Base-by-base conservation (phyloP, 2,888 invertebrate species). In the Tenthredo scrophulariae region DNA sequence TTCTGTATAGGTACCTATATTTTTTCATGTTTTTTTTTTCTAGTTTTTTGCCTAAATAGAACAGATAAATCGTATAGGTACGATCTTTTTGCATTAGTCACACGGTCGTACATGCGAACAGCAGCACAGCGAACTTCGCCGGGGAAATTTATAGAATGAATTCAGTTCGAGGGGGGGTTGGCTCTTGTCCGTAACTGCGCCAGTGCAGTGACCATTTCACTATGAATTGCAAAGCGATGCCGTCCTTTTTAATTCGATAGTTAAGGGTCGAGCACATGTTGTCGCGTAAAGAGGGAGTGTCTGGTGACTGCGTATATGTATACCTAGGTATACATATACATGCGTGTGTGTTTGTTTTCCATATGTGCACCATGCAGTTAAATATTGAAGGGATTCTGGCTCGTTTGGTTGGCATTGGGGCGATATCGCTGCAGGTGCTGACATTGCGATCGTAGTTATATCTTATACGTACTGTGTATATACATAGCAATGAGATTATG, bases 321-420 rank as follows among this genome's bases (percentile, higher is more conserved):
- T 40, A 43, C 6, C 40, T 13, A 46, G 46, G 15, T 15, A 46
- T 46, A 46, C 3, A n/a, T n/a, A n/a, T 22, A 18, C 22, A 15
- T 62, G 50, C 6, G 37, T 88, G 87, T 86, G 88, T 91, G 91
- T 92, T 92, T 91, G 91, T 91, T 92, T 91, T 89, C 88, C 88
- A 88, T 92, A 91, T 89, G n/a, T 50, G 26, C 62, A 62, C 62
- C 86, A 86, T 86, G 18, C 33, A 29, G 88, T 86, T 88, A 87
- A 89, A 90, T 89, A 89, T 90, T 88, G 87, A 87, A 89, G 87
- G 90, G 90, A 91, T 90, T 90, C 90, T 89, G 86, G 84, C 87
- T 86, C 72, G 88, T 43, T 58, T 83, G 84, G 84, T 80, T 74
- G 79, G 22, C 80, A 40, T 62, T 84, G 67, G 80, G 84, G 70